These are phyloP conservation scores for Sigmodon hispidus DNA, from an alignment of 2,113 vertebrate species.

Conservation along the genomic window DNA sequence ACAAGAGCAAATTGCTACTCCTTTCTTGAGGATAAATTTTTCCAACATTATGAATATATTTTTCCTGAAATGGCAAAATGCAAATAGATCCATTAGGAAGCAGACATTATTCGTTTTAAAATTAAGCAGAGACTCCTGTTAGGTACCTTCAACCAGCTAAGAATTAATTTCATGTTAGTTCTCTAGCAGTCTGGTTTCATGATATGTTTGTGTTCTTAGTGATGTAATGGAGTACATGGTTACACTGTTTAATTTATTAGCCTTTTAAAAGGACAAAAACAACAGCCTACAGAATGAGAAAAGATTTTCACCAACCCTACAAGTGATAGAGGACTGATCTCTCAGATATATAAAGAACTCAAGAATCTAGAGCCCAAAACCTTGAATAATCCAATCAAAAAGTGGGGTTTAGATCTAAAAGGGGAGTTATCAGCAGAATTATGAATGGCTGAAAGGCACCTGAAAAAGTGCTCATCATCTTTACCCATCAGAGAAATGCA, in stretches of 20 bases:
- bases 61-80: constrained; percentile 38
- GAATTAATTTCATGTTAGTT: constrained; percentile 6
- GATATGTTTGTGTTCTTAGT: neutral
- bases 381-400: too few species aligned
- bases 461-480: too few species aligned
- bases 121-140: constrained; percentile 51
- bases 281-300: too few species aligned
- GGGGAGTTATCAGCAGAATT: too few species aligned
- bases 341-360: too few species aligned
- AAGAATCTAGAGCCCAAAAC: too few species aligned
- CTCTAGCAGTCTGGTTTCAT: neutral
- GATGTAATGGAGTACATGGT: neutral
- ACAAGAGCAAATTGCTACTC: neutral
- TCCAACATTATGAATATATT: constrained; percentile 47
- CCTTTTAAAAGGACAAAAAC: neutral
- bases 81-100: constrained; percentile 56
- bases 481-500: too few species aligned
- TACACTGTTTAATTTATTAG: constrained; percentile 8
- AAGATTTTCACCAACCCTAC: too few species aligned
- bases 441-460: too few species aligned
- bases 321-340: too few species aligned
- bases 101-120: constrained; percentile 60
- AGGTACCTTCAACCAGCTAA: neutral
- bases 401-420: too few species aligned
- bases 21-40: constrained; percentile 36